Base-by-base conservation (phyloP, 2,797 vertebrate species). In the Paedocypris micromegethes region DNA sequence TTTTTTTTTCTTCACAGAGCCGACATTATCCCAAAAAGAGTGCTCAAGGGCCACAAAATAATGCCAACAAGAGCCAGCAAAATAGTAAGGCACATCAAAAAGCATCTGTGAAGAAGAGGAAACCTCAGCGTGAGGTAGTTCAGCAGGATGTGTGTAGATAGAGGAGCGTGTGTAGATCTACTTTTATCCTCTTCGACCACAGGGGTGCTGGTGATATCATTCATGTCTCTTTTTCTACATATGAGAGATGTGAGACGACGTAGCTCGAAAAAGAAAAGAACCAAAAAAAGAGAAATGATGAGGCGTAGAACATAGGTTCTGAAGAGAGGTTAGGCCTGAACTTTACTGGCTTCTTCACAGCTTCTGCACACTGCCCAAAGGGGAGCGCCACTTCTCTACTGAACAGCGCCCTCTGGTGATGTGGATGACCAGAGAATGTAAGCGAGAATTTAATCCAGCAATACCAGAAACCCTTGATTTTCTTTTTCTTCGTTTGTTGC, bases 111-210 rank as follows among this genome's bases (percentile, higher is more conserved):
- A 99, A 98, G 85, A 96, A 93, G 87, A 93, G 95, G 91, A 98
- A 94, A 92, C 94, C 94, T 85, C 92, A 94, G 88, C 88, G 93
- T 70, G 95, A 97, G 74, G 83, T 87, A 0, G 86, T 87, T 77
- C 91, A 93, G 68, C 91, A 94, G 62, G 93, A 97, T 83, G 90
- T 96, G 56, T 97, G 91, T 88, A 97, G 96, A 94, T 98, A 99
- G 92, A 83, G 80, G 58, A 77, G 55, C 73, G 23, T 71, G 52
- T 58, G 68, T 64, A 38, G 67, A 75, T 81, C 77, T 77, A 77
- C 75, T 77, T 72, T 75, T 79, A 71, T 61, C 64, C 70, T 77
- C 53, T 58, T 41, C 68, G 73, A 69, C 77, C 83, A 83, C 74
- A 41, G 77, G 80, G 79, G 77, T 77, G 80, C 83, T 82, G 72